Base-by-base conservation (phyloP, 1,140 invertebrate genomes). In the Sarcophaga peregrina region DNA sequence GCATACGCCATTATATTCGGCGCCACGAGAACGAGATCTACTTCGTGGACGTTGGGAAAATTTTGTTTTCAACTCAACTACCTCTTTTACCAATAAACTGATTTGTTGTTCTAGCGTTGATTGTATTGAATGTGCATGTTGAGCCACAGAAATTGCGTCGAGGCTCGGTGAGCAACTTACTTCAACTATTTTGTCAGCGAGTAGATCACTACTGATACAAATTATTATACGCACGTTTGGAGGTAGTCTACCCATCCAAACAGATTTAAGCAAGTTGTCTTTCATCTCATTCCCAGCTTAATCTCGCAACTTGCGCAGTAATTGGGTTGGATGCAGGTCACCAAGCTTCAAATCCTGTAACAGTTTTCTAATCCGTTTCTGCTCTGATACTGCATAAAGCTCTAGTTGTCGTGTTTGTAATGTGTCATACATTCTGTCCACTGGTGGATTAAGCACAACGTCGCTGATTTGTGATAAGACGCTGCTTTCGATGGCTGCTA, bases 171-270 rank as follows among this genome's bases (percentile, higher is more conserved):
- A 50, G 75, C 20, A 8, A 45, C 45, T 17, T 8, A 50, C 45
- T 45, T 78, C 75, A 47, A 50, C 5, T 17, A 78, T 78, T 47
- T 46, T 46, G 46, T 78, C 75, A 7, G 75, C 75, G n/a, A 25
- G 68, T 45, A 8, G 17, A 15, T 46, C 75, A 78, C n/a, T 47
- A 17, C 25, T 46, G 8, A 47, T 50, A 2, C 37, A 78, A 17
- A 50, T 17, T 47, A 50, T 45, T 8, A 50, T 50, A 7, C 48
- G 20, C n/a, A 81, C 45, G 46, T 82, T 82, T n/a, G 82, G 46
- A 13, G 81, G 46, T 0, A 87, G 48, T 8, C 84, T 86, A 84
- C 2, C 86, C 85, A 25, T 50, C 85, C 8, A 87, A 80, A 80
- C 85, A 58, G 83, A 86, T 86, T 15, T 80, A 47, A 11, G 83